Conservation (phyloP, 2,113 vertebrate species). For the Athene noctua region DNA sequence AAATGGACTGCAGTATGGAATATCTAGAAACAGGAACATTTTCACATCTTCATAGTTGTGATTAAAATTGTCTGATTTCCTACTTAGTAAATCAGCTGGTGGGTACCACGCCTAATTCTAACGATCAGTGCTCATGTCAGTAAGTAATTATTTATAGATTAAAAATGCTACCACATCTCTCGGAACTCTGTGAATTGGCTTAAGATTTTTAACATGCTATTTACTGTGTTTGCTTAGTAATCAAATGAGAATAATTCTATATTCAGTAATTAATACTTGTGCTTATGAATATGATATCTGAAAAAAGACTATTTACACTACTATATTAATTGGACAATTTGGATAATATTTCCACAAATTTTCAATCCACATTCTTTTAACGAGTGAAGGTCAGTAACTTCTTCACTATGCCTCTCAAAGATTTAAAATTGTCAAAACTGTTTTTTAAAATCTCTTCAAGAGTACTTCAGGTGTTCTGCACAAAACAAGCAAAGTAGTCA, state of each 20-base stretch:
- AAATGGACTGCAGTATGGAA: not conserved
- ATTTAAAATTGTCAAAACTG: not conserved
- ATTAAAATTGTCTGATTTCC: constrained; percentile 77
- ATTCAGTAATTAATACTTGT: constrained; percentile 76
- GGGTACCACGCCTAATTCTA: constrained; percentile 84
- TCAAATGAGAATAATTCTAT: constrained; percentile 68
- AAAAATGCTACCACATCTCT: constrained; percentile 87
- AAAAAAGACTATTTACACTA: not conserved
- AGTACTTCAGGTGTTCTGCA: not conserved
- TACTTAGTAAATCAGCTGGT: constrained; percentile 79
- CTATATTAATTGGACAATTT: not conserved
- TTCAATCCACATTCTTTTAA: not conserved
- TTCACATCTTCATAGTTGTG: not conserved
- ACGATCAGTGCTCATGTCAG: constrained; percentile 81
- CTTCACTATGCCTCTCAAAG: not conserved
- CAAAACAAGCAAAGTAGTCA: not conserved
- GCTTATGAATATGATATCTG: not conserved
- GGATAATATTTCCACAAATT: not conserved
- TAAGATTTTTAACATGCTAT: constrained; percentile 55
- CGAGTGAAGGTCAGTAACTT: not conserved
- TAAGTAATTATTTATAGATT: constrained; percentile 82
- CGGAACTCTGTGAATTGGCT: constrained; percentile 81
- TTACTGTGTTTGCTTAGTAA: constrained; percentile 74
- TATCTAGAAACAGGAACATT: not conserved
- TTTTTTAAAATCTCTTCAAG: not conserved